Base-by-base conservation (phyloP, 1,140 invertebrate species). In the Ruditapes philippinarum region DNA sequence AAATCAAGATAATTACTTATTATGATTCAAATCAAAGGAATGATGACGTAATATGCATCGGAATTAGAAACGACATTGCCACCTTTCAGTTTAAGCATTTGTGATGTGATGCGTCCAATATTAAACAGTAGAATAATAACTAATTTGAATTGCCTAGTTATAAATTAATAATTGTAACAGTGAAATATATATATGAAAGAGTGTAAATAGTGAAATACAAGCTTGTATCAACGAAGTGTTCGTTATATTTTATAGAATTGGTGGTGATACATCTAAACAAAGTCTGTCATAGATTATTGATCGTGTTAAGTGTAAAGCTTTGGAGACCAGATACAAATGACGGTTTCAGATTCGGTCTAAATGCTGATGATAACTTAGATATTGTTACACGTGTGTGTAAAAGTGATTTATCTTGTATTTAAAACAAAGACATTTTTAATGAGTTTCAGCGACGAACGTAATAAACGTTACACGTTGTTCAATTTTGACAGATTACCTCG, bases 401-500 rank as follows among this genome's bases (percentile, higher is more conserved):
- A 70, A 70, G 65, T 70, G 36, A 70, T 70, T 70, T 70, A 70
- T 70, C 65, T 70, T 70, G 31, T 70, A 28, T 62, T 70, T 70
- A 70, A 70, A 70, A 70, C 65, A 70, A 70, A 70, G 65, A 70
- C 65, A 11, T 70, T 28, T 45, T 70, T 70, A 70, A 70, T 70
- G 65, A 70, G 36, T 70, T 38, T 70, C 65, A 38, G 17, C 65
- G 65, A 5, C 14, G 65, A 70, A 70, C 65, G 65, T 70, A 70
- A 70, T 70, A 70, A 70, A 70, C 38, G 65, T 33, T 70, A 70
- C 65, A 70, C 65, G 65, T 70, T 70, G 65, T 70, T 70, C 65
- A 70, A 70, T 70, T 70, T 70, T 70, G 65, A 70, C 65, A 38
- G 65, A 70, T 70, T 12, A 70, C 22, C 36, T 70, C 65, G 65